phyloP scores from a whole-genome alignment of 2,113 vertebrate genomes.

The Bubo scandiacus region DNA sequence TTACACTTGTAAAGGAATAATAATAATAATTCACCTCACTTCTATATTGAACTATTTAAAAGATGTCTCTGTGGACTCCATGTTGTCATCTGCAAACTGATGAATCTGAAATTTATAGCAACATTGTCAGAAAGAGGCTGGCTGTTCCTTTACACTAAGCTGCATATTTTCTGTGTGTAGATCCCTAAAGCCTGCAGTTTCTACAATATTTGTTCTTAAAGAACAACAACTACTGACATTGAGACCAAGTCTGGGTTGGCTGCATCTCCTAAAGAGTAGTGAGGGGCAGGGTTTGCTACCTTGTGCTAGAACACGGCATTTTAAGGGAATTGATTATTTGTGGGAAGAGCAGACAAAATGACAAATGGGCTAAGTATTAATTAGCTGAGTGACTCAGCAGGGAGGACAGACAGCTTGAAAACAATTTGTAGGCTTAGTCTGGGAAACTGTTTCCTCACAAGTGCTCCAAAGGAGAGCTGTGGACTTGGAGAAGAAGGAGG shows the following conservation, averaged over 20 bases:
- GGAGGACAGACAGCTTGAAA: background rate
- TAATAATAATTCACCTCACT: background rate
- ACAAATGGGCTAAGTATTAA: background rate
- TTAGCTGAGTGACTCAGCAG: background rate
- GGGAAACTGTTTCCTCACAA: background rate
- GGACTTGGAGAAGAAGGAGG: background rate
- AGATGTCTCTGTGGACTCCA: background rate
- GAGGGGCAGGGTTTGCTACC: background rate
- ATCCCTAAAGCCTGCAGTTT: background rate
- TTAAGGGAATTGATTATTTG: background rate
- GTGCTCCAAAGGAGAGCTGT: background rate
- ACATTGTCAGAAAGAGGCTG: background rate
- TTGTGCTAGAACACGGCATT: background rate
- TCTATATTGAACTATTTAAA: background rate
- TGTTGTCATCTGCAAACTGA: background rate
- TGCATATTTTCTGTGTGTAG: background rate
- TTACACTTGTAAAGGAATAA: background rate
- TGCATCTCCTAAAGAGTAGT: background rate
- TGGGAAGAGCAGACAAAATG: background rate
- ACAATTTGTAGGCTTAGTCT: background rate
- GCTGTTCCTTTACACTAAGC: background rate
- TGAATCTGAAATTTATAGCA: background rate
- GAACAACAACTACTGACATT: background rate
- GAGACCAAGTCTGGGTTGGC: background rate
- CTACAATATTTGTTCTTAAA: background rate